Evolutionary conservation across 2,888 invertebrate species (phyloP), one percentile per base, ranked within the genome.

Genomic region (Nemurella pictetii): DNA sequence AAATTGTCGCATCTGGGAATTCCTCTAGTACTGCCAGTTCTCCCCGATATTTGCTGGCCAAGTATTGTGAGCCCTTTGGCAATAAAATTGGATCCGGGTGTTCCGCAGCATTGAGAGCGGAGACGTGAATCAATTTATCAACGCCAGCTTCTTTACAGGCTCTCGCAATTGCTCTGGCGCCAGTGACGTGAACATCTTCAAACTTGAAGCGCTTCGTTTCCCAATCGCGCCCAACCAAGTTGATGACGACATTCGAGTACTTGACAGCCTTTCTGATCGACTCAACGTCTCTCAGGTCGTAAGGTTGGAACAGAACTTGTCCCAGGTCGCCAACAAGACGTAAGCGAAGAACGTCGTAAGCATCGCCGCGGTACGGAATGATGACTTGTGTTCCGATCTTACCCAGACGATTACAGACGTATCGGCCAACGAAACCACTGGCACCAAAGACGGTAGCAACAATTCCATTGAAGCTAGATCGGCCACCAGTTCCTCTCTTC

Each of bases 401-500:
- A 88, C 98, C 99, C 84, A 99, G 92, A 88, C 95, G 94, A 89
- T 98, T 98, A 90, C 96, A 95, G 25, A 99, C 94, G 91, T 95
- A 95, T 87, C 94, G 92, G 0, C 99, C 99, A 0, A 99, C 91
- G 89, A 97, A 97, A 0, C 99, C 99, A 55, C 95, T 95, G 85
- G 94, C 94, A 83, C 99, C 99, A 90, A 99, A 99, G 0, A 99
- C 96, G n/a, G 99, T 99, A n/a, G 97, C 98, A 0, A 99, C 98
- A 84, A 96, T 93, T 0, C 99, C 99, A 91, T 96, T 99, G 90
- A 99, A 99, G 89, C 98, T 99, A 87, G 96, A 96, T 55, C 99
- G 94, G 26, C 99, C 99, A 20, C 97, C 97, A 27, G 97, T 96
- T 32, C 97, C 97, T 87, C 95, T 92, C 90, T 95, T 96, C 89